A percentile compares a stretch with the other conserved stretches of the same genome.
Evolutionary conservation across 1,140 invertebrate genomes (phyloP).

Genomic region (Steinernema feltiae): DNA sequence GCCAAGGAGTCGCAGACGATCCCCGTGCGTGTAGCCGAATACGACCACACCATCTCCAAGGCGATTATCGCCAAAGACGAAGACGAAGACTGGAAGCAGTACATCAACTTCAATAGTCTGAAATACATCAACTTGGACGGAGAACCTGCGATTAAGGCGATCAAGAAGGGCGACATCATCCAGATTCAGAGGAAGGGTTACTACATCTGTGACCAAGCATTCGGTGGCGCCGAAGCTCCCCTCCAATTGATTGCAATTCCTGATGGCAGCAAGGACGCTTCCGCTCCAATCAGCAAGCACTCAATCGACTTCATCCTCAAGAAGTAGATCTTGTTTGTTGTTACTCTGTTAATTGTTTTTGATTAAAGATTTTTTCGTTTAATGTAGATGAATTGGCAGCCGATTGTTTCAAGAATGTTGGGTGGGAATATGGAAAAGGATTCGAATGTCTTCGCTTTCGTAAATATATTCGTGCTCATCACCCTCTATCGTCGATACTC

Average conservation of each 20-base stretch:
- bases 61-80: slow-evolving; percentile 83
- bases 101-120: slow-evolving; percentile 77
- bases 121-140: slow-evolving; percentile 70
- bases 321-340: no score
- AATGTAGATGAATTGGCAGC: no score
- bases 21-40: slow-evolving; percentile 81
- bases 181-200: slow-evolving; percentile 90
- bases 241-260: slow-evolving; percentile 48
- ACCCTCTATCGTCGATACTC: no score
- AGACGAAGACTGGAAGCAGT: slow-evolving; percentile 96
- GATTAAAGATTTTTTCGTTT: no score
- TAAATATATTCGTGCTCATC: no score
- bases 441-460: no score
- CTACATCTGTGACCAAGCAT: slow-evolving; percentile 73
- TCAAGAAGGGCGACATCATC: slow-evolving; percentile 89
- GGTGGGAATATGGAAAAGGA: no score
- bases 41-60: slow-evolving; percentile 91
- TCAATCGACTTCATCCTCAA: no score
- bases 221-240: slow-evolving; percentile 28
- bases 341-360: no score
- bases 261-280: slow-evolving; percentile 36
- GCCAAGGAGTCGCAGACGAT: slow-evolving; percentile 65
- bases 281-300: slow-evolving; percentile 24
- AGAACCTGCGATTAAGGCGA: slow-evolving; percentile 73
- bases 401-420: no score